Evolutionary conservation across 2,113 vertebrate species (phyloP), one percentile per base, ranked within the genome.

Genomic region (Camelus bactrianus): DNA sequence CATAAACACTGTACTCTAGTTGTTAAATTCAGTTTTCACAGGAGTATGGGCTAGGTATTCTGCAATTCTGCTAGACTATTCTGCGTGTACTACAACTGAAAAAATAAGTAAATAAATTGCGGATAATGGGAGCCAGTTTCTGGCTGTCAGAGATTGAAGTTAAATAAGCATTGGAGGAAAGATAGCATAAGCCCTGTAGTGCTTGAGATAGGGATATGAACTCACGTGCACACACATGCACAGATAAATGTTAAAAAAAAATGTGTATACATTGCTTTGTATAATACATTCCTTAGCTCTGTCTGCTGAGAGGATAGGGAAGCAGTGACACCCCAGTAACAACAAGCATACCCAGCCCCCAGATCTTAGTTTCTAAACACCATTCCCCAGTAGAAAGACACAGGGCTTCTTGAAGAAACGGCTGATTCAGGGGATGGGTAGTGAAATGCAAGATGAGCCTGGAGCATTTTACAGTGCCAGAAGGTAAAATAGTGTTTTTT

Each of bases 351-450:
- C 2, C 16, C 58, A 94, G 10, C 26, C 65, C 24, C 5, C 28
- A 95, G 38, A 87, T 35, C n/a, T 81, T 89, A 28, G 6, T 60
- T 95, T 89, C 65, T 93, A 89, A 84, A 87, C 1, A 70, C 3
- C 26, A 79, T 64, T 77, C n/a, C 19, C 32, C 2, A 42, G 4
- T 69, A n/a, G 88, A 60, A 93, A 42, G 14, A 87, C 15, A 22
- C 19, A 76, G 19, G 2, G 14, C n/a, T 82, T 38, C 38, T 82
- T 58, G 26, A 82, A 91, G 30, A 95, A 93, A 84, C 67, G 72
- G 15, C 35, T 70, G 12, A 38, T 65, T 85, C 67, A 80, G 35
- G 4, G 26, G 8, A 24, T 50, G 22, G 1, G 14, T 50, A 88
- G 22, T 65, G 12, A 83, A 73, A 69, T 92, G 12, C 35, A 91